Conservation (phyloP, 1,140 invertebrate genomes). For the Anastrepha ludens region DNA sequence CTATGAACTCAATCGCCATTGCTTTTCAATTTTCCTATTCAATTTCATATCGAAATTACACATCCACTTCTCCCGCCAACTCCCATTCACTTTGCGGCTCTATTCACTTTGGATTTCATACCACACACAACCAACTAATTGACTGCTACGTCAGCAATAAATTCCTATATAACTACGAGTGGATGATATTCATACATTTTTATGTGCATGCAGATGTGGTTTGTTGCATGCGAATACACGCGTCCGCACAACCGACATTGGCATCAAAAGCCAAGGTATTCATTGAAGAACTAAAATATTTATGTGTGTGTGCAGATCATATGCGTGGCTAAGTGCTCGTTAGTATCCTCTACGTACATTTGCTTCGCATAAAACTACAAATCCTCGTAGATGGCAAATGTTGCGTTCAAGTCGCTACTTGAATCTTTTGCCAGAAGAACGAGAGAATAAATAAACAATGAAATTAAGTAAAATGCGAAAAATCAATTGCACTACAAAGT, state of each 20-base stretch:
- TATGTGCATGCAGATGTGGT: background rate
- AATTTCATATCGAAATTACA: background rate
- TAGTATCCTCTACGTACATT: no score
- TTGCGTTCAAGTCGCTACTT: no score
- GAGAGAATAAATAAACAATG: no score
- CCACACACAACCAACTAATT: conserved; percentile 42
- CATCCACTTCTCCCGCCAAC: background rate
- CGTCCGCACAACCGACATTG: background rate
- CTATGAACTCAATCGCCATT: background rate
- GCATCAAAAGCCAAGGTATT: background rate
- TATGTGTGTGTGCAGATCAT: no score
- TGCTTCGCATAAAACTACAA: no score
- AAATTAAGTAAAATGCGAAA: no score
- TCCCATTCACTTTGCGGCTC: background rate
- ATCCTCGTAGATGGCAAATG: no score
- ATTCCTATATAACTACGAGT: conserved; percentile 31
- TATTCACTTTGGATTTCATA: conserved; percentile 8
- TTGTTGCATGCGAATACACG: background rate
- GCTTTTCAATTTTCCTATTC: background rate
- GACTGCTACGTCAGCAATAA: conserved; percentile 44
- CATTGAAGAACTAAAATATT: no score
- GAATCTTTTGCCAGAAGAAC: no score
- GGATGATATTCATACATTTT: background rate
- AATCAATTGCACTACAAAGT: no score
- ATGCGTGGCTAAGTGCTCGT: no score